Percentiles rank a stretch among this genome's conserved stretches.
Evolutionary conservation across 2,888 invertebrate species (phyloP).

Genomic region (Tipula unca): DNA sequence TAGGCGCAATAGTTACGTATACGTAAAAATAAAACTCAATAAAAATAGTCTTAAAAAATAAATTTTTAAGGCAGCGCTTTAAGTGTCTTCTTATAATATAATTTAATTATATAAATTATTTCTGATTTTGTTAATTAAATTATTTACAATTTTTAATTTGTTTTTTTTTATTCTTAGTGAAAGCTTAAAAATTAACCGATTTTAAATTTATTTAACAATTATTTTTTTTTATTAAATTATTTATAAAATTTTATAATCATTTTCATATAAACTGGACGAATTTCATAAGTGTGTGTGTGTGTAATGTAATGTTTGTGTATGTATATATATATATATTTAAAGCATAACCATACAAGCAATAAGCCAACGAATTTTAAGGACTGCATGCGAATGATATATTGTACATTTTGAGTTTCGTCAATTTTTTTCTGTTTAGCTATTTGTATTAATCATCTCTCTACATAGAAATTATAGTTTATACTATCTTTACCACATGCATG

Average conservation of each 20-base stretch:
- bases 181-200: conserved; percentile 3
- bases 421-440: too few relatives aligned
- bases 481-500: neutral
- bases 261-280: neutral
- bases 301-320: neutral
- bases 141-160: neutral
- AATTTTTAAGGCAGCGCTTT: conserved; percentile 1
- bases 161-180: neutral
- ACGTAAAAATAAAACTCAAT: neutral
- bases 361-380: neutral
- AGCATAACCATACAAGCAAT: neutral
- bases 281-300: neutral
- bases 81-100: neutral
- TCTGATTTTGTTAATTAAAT: neutral
- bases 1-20: neutral
- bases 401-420: neutral
- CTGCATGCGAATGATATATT: neutral
- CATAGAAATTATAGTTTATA: too few relatives aligned
- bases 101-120: neutral
- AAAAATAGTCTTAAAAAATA: neutral
- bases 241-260: neutral
- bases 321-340: neutral
- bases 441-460: neutral
- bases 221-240: neutral
- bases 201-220: neutral